These are phyloP conservation scores for Lepidocolaptes lacrymiger DNA, from an alignment of 2,797 vertebrate species.

Conservation along the genomic window DNA sequence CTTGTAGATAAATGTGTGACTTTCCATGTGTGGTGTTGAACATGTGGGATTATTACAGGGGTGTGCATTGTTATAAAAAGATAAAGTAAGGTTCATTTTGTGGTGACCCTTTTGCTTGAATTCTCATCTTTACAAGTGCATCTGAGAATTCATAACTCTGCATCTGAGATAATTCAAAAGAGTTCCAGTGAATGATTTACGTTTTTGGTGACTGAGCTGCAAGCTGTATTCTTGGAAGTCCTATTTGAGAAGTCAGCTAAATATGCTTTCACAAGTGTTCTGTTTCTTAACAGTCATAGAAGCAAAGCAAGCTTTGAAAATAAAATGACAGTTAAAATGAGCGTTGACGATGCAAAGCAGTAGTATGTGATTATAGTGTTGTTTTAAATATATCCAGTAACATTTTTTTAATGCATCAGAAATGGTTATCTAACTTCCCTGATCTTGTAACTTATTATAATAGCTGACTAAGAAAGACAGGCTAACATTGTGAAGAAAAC, in stretches of 20 bases:
- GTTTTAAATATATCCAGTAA: conserved; percentile 38
- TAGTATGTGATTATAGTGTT: neutral
- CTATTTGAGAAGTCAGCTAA: neutral
- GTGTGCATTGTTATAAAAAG: neutral
- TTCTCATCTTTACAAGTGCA: neutral
- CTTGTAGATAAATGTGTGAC: neutral
- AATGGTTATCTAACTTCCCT: conserved; percentile 18
- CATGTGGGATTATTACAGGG: neutral
- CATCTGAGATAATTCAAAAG: neutral
- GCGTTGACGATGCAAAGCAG: conserved; percentile 23
- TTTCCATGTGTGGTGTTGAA: neutral
- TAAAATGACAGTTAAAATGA: conserved; percentile 21
- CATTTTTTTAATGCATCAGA: conserved; percentile 23
- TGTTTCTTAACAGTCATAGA: neutral
- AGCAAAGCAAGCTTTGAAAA: neutral
- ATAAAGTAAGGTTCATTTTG: neutral
- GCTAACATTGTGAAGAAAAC: neutral
- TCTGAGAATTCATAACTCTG: neutral
- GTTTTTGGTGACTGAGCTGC: neutral
- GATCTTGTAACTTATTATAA: neutral
- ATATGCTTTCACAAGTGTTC: neutral
- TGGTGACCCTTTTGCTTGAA: neutral
- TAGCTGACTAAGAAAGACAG: conserved; percentile 16
- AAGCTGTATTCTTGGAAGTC: neutral
- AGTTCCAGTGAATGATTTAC: neutral